Base-by-base conservation (phyloP, 2,113 vertebrate genomes). In the Macroglossus sobrinus region DNA sequence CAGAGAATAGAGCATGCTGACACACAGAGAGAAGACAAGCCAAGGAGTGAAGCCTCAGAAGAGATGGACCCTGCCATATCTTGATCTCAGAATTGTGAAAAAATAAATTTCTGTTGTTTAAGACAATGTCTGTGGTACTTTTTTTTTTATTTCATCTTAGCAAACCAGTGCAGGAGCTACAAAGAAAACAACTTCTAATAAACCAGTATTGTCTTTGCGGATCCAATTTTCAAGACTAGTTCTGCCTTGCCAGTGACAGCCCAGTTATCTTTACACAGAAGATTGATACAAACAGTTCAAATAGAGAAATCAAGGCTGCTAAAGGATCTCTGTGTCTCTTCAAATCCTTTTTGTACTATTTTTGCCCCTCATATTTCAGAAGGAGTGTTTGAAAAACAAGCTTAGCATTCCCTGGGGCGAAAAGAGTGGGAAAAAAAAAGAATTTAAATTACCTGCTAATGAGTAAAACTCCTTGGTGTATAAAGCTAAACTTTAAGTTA, bases 371-470 rank as follows among this genome's bases (percentile, higher is more conserved):
- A 71, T 43, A 43, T 95, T 97, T 95, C 35, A 97, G 45, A 89
- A 91, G 86, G 75, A 87, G 8, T 24, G 15, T 84, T 94, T 95
- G 78, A 84, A 95, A 95, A 97, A 89, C 78, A 97, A 86, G 81
- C 19, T 94, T 71, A 97, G 45, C n/a, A 75, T 89, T 89, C 96
- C 93, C 97, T 91, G 43, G 61, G 50, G 96, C 35, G 4, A 88
- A 86, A 86, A 19, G 38, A 68, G 40, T 97, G 38, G n/a, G 24
- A 15, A 71, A 71, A 95, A 91, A 57, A 95, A 96, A 93, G 93
- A 97, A 97, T 97, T 97, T 95, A 98, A 97, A 98, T 97, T 97
- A 97, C 94, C 89, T 96, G 88, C 95, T 97, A 97, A 98, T 98
- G 94, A 97, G 81, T 86, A 89, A 96, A 97, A 79, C 69, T 96